phyloP scores from a whole-genome alignment of 2,113 vertebrate genomes.

The Pangasianodon hypophthalmus region DNA sequence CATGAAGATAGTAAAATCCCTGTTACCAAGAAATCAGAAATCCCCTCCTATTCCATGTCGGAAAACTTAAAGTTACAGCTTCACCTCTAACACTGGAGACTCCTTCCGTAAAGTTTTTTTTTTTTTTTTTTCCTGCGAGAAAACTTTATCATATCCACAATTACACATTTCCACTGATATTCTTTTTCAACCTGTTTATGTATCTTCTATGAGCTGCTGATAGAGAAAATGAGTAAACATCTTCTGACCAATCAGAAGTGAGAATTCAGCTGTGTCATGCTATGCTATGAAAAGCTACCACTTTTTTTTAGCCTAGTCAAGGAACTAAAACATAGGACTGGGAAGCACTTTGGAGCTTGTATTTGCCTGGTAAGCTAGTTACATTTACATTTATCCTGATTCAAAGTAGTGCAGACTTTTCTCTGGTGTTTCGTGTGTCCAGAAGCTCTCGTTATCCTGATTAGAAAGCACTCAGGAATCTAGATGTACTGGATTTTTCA shows the following conservation, averaged over 20 bases:
- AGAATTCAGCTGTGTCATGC: background rate
- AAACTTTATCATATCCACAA: background rate
- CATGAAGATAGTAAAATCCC: no score
- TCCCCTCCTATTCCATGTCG: no score
- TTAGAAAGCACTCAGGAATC: background rate
- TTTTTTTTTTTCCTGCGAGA: no score
- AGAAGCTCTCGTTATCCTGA: background rate
- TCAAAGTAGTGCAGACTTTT: background rate
- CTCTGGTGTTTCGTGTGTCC: background rate
- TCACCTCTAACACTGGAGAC: background rate
- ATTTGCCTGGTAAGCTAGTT: background rate
- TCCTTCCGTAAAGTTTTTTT: background rate
- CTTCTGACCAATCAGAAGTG: background rate
- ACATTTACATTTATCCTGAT: background rate
- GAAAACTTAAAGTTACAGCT: no score
- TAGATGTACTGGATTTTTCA: background rate
- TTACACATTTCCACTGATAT: background rate
- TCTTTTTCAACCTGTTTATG: background rate
- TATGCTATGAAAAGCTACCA: background rate
- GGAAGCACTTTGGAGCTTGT: background rate
- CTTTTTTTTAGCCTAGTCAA: background rate
- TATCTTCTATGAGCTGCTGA: background rate
- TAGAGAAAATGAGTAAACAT: background rate
- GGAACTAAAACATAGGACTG: background rate
- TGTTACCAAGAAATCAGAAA: no score